Evolutionary conservation across 2,113 vertebrate species (phyloP), one percentile per base, ranked within the genome.

Genomic region (Zosterops lateralis): DNA sequence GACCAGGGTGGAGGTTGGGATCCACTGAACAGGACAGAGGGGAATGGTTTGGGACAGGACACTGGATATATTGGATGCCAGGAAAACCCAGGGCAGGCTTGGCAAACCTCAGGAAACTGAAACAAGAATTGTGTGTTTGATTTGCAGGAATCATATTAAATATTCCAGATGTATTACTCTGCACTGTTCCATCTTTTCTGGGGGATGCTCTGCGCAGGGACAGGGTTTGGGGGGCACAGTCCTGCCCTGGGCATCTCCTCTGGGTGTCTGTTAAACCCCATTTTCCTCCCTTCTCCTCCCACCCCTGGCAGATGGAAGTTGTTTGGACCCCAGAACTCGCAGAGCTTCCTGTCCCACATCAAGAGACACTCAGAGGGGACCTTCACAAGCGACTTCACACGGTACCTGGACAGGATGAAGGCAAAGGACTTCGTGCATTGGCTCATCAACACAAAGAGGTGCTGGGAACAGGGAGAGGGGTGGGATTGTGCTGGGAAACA

Each of bases 371-470:
- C 98, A 0, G 98, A 99, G 18, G 98, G 98, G 16, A 98, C 98
- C 17, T 98, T 98, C 95, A 97, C 96, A 36, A 98, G 96, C 3
- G 98, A 98, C 91, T 97, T 98, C 88, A 98, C 97, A 10, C 89
- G 65, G 44, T 97, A 97, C 89, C 93, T 98, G 58, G 98, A 99
- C 93, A 98, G 91, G 82, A 96, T 98, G 74, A 98, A 98, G 85
- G 98, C 98, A 48, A 98, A 98, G 93, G 96, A 98, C 93, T 98
- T 98, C 47, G 98, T 98, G 82, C 97, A 98, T 18, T 98, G 98
- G 98, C 97, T 98, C 91, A 97, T 98, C 94, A 97, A 96, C 92
- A 95, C 95, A 32, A 98, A 97, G 82, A 45, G 58, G 40, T 95
- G 96, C 92, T 75, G 85, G 97, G 36, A 45, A 6, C 53, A 10